Base-by-base conservation (phyloP, 2,888 invertebrate species). In the Hemistola chrysoprasaria region DNA sequence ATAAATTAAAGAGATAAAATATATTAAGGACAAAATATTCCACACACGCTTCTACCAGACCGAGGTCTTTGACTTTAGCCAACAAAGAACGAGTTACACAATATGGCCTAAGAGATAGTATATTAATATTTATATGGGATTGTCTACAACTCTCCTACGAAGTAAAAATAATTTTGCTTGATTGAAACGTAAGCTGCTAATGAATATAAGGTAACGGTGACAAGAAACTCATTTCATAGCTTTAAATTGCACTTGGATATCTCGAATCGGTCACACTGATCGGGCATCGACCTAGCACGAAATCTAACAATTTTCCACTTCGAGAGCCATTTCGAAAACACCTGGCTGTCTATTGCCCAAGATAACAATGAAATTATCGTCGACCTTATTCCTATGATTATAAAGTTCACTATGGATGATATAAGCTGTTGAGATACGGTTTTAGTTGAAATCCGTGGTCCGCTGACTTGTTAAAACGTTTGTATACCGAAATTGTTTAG, bases 251-350 rank as follows among this genome's bases (percentile, higher is more conserved):
- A 65, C 53, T 70, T 56, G 53, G 59, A 56, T 64, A 64, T 58
- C 60, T 65, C 62, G 60, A 70, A 79, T 81, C 78, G 69, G 79
- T 78, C 71, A 78, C 71, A 75, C 63, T 41, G 61, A 71, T 66
- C 68, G 81, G 79, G 57, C 80, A 73, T 62, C 73, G 79, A 82
- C 75, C 78, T 65, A 64, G 68, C 66, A 73, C 71, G 71, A 82
- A 81, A 79, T 78, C 71, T 68, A 66, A 69, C 75, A 73, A 84
- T 84, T 85, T 85, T 84, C 81, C 78, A 83, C 75, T 73, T 59
- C 61, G 61, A 63, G 63, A 65, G 62, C 59, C 70, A 74, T 80
- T 81, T 81, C 71, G 69, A 76, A 81, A 82, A 80, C 78, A 78
- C 72, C 77, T 80, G 78, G 63, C 64, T 42, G 54, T 61, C 59